Evolutionary conservation across 2,888 invertebrate species (phyloP).

Genomic region (Drosophila pseudotalamancana): DNA sequence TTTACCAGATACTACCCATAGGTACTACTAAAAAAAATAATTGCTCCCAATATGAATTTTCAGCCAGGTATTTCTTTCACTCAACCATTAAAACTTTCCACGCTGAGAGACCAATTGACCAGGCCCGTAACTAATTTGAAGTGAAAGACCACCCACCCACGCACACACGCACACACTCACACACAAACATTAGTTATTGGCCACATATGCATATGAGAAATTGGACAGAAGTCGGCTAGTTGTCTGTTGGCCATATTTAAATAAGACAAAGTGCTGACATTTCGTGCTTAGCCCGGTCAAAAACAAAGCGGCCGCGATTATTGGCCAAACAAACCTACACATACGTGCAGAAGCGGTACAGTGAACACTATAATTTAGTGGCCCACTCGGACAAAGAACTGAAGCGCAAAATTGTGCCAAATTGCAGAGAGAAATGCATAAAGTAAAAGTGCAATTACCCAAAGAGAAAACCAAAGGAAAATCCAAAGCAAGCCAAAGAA

Average conservation of each 20-base stretch:
- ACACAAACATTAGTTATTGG: background rate
- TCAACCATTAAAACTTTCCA: slow-evolving; percentile 19
- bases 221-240: slow-evolving; percentile 29
- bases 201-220: background rate
- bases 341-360: slow-evolving; percentile 22
- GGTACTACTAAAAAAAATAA: background rate
- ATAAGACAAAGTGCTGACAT: slow-evolving; percentile 67
- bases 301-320: slow-evolving; percentile 56
- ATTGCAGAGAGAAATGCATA: slow-evolving; percentile 37
- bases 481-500: no score
- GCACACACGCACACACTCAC: slow-evolving; percentile 1
- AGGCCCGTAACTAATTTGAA: slow-evolving; percentile 37
- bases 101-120: background rate
- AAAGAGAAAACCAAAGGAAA: slow-evolving; percentile 10
- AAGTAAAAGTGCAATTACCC: slow-evolving; percentile 62
- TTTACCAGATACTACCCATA: no score
- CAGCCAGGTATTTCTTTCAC: background rate
- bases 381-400: slow-evolving; percentile 49
- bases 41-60: slow-evolving; percentile 5
- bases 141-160: slow-evolving; percentile 40
- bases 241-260: slow-evolving; percentile 42
- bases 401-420: slow-evolving; percentile 45
- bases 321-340: slow-evolving; percentile 50
- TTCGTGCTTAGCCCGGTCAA: slow-evolving; percentile 65
- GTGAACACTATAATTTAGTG: slow-evolving; percentile 48